Conservation (phyloP, 2,797 vertebrate genomes). For the Falco naumanni region DNA sequence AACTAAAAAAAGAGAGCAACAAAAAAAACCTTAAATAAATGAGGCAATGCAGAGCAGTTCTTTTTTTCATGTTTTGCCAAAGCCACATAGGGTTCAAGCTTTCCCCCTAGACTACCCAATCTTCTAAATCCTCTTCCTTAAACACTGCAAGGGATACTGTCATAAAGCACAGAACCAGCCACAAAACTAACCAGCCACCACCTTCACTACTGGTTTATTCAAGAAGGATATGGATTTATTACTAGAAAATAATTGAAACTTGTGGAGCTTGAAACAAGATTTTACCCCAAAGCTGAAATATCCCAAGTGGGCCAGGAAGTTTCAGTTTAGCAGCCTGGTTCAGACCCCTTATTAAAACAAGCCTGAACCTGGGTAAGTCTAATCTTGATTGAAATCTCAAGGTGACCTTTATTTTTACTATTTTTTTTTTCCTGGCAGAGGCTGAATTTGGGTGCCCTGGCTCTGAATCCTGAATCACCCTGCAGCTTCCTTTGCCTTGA, state of each 20-base stretch:
- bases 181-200: background rate
- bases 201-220: background rate
- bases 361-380: background rate
- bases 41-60: background rate
- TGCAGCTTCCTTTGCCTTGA: background rate
- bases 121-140: background rate
- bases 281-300: conserved; percentile 12
- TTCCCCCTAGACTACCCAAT: background rate
- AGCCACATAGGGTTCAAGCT: background rate
- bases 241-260: background rate
- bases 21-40: background rate
- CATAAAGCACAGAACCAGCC: background rate
- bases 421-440: background rate
- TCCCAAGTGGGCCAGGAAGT: background rate
- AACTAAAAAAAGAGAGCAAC: background rate
- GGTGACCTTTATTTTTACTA: conserved; percentile 36
- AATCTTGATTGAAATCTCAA: conserved; percentile 43
- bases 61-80: conserved; percentile 12
- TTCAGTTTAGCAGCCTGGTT: background rate
- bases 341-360: conserved; percentile 38
- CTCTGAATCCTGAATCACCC: background rate
- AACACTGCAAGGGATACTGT: background rate
- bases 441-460: background rate
- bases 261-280: background rate
- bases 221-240: background rate